These are phyloP conservation scores for Campaea margaritaria DNA, from an alignment of 2,888 invertebrate species.

Conservation along the genomic window DNA sequence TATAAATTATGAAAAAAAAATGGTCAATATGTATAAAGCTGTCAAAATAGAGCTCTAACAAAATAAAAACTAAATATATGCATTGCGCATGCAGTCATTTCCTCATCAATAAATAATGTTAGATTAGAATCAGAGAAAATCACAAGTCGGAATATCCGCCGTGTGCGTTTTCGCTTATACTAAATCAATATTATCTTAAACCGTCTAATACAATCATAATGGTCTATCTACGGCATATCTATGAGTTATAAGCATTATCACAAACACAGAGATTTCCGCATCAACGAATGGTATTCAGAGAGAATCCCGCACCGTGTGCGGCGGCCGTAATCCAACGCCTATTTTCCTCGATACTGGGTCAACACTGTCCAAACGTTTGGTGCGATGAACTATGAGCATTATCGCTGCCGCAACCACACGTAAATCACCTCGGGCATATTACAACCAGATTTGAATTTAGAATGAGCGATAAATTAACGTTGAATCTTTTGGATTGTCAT, in stretches of 20 bases:
- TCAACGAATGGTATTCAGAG: background rate
- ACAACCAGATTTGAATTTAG: conserved; percentile 44
- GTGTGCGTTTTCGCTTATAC: background rate
- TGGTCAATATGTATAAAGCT: too few relatives aligned
- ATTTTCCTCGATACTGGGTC: conserved; percentile 58
- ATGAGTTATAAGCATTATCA: background rate
- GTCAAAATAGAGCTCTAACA: too few relatives aligned
- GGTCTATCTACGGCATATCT: too few relatives aligned
- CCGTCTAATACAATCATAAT: background rate
- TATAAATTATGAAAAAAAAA: too few relatives aligned
- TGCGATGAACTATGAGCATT: conserved; percentile 59
- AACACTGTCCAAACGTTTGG: conserved; percentile 64
- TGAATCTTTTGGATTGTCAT: conserved; percentile 34
- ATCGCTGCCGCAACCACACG: conserved; percentile 49
- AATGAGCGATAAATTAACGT: conserved; percentile 37
- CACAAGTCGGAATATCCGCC: too few relatives aligned
- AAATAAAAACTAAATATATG: too few relatives aligned
- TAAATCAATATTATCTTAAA: background rate
- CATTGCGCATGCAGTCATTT: too few relatives aligned
- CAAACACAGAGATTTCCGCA: conserved; percentile 5
- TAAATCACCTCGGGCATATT: conserved; percentile 40
- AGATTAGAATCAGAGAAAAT: too few relatives aligned
- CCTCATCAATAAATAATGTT: too few relatives aligned
- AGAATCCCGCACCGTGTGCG: conserved; percentile 3
- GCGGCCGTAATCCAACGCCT: conserved; percentile 12